These are phyloP conservation scores for Sanderia malayensis DNA, from an alignment of 30 jellyfish, hydroid and myxozoan genomes.

Conservation along the genomic window DNA sequence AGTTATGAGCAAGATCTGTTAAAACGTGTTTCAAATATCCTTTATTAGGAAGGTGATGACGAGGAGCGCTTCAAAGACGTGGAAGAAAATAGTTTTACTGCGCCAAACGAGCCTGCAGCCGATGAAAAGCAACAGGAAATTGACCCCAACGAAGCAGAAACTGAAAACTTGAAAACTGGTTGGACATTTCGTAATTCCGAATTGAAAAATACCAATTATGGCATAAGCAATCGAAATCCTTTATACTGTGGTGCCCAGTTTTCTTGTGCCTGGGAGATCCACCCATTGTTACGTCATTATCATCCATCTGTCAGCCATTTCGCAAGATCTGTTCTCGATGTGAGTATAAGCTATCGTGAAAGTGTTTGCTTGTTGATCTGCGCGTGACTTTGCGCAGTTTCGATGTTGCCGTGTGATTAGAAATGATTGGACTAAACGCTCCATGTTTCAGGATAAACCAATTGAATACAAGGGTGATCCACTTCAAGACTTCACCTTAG, in stretches of 20 bases:
- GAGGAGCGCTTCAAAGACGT: slow-evolving; percentile 80
- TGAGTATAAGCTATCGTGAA: no score
- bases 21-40: no score
- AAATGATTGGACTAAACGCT: no score
- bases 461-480: slow-evolving; percentile 94
- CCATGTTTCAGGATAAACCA: slow-evolving; percentile 47
- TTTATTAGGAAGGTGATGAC: slow-evolving; percentile 83
- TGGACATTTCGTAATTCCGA: slow-evolving; percentile 72
- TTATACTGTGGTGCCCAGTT: slow-evolving; percentile 89
- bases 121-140: not conserved
- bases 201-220: slow-evolving; percentile 33
- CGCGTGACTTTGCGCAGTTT: no score
- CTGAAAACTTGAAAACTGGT: slow-evolving; percentile 17
- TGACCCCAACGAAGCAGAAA: slow-evolving; percentile 6
- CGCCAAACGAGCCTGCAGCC: slow-evolving; percentile 37
- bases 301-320: slow-evolving; percentile 92
- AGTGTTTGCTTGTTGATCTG: no score
- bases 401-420: no score
- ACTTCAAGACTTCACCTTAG: slow-evolving; percentile 85
- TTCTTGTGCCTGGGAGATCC: slow-evolving; percentile 90
- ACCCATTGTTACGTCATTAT: slow-evolving; percentile 67
- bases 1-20: no score
- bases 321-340: slow-evolving; percentile 68
- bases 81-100: slow-evolving; percentile 51
- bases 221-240: slow-evolving; percentile 73